Conservation (phyloP, 2,113 vertebrate species). For the Salminus brasiliensis region DNA sequence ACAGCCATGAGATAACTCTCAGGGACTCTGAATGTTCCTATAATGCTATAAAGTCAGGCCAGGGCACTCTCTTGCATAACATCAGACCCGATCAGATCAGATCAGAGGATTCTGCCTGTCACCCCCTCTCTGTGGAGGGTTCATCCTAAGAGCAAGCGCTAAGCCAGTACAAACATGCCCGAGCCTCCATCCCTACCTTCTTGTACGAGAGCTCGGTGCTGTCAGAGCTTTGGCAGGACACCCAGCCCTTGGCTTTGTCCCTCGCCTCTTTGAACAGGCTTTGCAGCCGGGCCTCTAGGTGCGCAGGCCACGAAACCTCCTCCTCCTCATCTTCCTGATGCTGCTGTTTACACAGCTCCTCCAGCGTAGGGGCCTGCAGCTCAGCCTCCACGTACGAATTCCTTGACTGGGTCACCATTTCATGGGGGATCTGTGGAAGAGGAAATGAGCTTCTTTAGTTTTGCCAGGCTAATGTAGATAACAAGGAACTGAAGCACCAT, state of each 20-base stretch:
- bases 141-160: too few relatives aligned
- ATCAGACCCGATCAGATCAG: too few relatives aligned
- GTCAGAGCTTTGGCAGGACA: constrained; percentile 84
- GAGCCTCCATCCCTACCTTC: constrained; percentile 80
- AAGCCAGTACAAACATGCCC: not conserved
- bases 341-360: constrained; percentile 85
- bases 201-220: constrained; percentile 91
- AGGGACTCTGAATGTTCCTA: too few relatives aligned
- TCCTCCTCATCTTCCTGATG: constrained; percentile 77
- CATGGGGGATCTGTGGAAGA: constrained; percentile 85
- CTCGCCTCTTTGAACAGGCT: constrained; percentile 89
- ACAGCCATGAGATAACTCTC: too few relatives aligned
- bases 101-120: too few relatives aligned
- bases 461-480: not conserved
- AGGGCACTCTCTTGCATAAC: too few relatives aligned
- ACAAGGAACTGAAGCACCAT: not conserved
- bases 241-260: constrained; percentile 95
- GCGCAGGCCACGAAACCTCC: constrained; percentile 80
- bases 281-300: constrained; percentile 85
- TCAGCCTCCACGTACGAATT: constrained; percentile 91
- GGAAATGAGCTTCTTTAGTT: not conserved
- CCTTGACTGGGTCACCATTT: constrained; percentile 90
- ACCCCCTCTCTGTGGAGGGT: too few relatives aligned
- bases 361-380: constrained; percentile 84
- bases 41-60: too few relatives aligned